A percentile compares a stretch with the other conserved stretches of the same genome.
Evolutionary conservation across 2,113 vertebrate species (phyloP).

Genomic region (Phainopepla nitens): DNA sequence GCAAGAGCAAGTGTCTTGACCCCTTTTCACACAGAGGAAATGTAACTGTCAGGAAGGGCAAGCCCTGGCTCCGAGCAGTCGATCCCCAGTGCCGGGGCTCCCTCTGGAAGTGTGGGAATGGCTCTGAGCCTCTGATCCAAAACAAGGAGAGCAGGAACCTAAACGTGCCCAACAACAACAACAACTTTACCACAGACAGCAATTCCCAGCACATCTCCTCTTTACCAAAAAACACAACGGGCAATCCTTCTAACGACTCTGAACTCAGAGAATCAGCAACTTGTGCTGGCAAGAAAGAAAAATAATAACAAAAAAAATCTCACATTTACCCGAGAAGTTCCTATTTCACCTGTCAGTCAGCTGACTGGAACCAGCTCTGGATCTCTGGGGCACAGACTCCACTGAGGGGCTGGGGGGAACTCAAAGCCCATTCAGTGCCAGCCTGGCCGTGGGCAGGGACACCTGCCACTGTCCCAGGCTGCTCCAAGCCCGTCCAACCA

Average conservation of each 20-base stretch:
- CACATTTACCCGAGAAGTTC: neutral
- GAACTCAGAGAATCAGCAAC: neutral
- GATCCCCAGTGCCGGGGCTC: fast-evolving
- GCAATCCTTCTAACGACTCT: neutral
- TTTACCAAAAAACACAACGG: neutral
- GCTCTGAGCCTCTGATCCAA: neutral
- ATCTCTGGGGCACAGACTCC: neutral
- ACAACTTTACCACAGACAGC: neutral
- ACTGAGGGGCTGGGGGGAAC: neutral
- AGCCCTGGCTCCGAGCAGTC: neutral
- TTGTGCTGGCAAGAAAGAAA: neutral
- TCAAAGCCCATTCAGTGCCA: neutral
- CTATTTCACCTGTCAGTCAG: neutral
- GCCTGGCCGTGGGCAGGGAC: too few relatives aligned
- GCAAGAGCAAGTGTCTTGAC: neutral
- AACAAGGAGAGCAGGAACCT: neutral
- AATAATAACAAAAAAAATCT: too few relatives aligned
- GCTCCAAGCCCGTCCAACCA: neutral
- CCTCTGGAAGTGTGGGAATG: neutral
- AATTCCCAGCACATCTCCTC: neutral
- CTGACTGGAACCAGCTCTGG: neutral
- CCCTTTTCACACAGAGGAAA: neutral
- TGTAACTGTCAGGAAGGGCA: neutral
- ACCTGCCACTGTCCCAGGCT: fast-evolving
- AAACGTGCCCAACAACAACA: neutral